Evolutionary conservation across 2,797 vertebrate genomes (phyloP), one percentile per base, ranked within the genome.

Genomic region (Anguilla pacifica): DNA sequence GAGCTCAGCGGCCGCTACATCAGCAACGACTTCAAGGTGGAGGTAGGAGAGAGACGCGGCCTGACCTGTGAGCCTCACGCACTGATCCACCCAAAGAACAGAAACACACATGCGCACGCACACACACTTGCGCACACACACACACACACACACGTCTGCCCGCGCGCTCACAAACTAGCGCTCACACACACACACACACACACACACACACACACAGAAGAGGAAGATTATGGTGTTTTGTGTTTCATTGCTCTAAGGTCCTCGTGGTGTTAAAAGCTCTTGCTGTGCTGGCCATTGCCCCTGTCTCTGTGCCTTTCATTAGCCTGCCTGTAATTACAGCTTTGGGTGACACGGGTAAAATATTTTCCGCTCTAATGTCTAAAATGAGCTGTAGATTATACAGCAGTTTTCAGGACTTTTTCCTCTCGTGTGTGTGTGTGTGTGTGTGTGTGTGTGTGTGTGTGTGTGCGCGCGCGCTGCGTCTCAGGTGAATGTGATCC

Each of bases 21-120:
- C 95, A 99, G 99, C 97, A 99, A 99, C 0, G 98, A 99, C 84
- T 99, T 99, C 90, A 96, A 97, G 90, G 98, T 99, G 64, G 98
- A 99, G 98, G 99, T 99, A 95, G 2, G 96, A 28, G 35, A 35
- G 35, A 64, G 85, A 84, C 22, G 7, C 7, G 28, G 67, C 67
- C 67, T 70, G n/a, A 70, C 28, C n/a, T n/a, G 25, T 70, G 9
- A 70, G 9, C 67, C 55, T 57, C 55, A 57, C 55, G 15, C 3
- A 57, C 55, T 57, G 51, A 53, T 51, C 51, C 51, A 51, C 0
- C 6, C 51, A 51, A 53, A 53, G 7, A 53, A 53, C 51, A 53
- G 51, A 53, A 53, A 53, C 51, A 10, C 51, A 53, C 51, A 51
- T 2, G 0, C 49, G 9, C 49, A 51, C 49, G 9, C 49, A 51